A percentile compares a stretch with the other conserved stretches of the same genome.
These are phyloP conservation scores for Lithophane socia DNA, from an alignment of 2,888 invertebrate species.

Conservation along the genomic window DNA sequence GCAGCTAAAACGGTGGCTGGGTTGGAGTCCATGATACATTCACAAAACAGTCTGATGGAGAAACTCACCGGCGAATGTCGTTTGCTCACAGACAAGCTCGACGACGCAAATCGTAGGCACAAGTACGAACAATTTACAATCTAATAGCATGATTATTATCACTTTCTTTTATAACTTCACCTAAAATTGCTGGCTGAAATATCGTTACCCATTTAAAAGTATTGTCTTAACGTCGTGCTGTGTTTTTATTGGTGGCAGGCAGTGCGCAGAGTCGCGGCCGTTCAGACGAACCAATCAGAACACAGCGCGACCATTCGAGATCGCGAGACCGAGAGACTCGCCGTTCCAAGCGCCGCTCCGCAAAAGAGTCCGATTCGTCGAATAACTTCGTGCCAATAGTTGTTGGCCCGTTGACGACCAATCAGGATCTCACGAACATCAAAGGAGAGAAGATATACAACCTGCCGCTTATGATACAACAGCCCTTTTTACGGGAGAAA, in stretches of 20 bases:
- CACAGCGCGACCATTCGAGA: conserved; percentile 88
- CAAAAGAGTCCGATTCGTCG: conserved; percentile 91
- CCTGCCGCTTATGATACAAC: conserved; percentile 89
- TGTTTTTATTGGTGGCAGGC: conserved; percentile 91
- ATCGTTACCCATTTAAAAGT: conserved; percentile 85
- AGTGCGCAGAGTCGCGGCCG: conserved; percentile 90
- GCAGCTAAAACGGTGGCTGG: conserved; percentile 97
- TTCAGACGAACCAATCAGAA: conserved; percentile 90
- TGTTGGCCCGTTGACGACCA: conserved; percentile 88
- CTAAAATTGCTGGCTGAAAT: conserved; percentile 69
- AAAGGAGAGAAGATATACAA: conserved; percentile 87
- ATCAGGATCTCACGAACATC: conserved; percentile 86
- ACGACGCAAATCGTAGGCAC: conserved; percentile 96
- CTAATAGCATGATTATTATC: conserved; percentile 80
- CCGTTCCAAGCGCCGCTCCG: conserved; percentile 87
- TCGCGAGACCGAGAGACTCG: conserved; percentile 83
- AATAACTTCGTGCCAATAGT: conserved; percentile 87
- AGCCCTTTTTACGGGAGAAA: conserved; percentile 91
- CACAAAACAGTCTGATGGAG: conserved; percentile 98
- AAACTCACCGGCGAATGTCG: conserved; percentile 97
- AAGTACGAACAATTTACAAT: conserved; percentile 92
- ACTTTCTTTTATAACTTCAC: conserved; percentile 63
- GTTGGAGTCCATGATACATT: conserved; percentile 97
- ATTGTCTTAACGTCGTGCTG: conserved; percentile 89
- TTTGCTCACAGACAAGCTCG: conserved; percentile 96